A percentile compares a stretch with the other conserved stretches of the same genome.
phyloP scores from a whole-genome alignment of 2,113 vertebrate species.

The Laticauda colubrina region DNA sequence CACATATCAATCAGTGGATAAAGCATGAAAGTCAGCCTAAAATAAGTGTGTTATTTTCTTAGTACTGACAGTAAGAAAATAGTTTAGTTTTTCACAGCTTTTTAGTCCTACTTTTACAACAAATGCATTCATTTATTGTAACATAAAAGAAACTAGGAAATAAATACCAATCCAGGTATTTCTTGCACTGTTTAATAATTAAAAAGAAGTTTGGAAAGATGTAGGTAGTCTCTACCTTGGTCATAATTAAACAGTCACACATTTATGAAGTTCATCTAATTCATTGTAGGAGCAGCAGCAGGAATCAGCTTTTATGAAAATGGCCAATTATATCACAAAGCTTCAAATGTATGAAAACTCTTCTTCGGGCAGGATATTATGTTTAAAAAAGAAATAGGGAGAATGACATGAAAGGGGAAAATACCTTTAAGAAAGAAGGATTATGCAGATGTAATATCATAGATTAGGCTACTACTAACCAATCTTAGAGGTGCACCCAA shows the following conservation, averaged over 20 bases:
- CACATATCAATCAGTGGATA: neutral
- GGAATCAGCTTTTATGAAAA: neutral
- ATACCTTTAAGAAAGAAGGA: neutral
- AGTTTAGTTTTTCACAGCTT: neutral
- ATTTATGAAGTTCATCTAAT: neutral
- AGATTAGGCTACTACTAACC: neutral
- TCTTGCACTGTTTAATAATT: neutral
- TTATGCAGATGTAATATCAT: neutral
- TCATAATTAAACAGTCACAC: neutral
- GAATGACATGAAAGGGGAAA: neutral
- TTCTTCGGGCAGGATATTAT: neutral
- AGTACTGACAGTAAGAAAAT: neutral
- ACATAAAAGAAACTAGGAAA: neutral
- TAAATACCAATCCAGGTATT: neutral
- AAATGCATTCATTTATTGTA: conserved; percentile 8
- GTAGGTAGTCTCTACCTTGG: neutral
- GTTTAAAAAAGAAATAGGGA: neutral
- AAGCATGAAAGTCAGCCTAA: neutral
- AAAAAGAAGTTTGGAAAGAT: neutral
- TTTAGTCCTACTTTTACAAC: neutral
- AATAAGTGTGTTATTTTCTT: neutral
- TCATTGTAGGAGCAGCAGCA: neutral
- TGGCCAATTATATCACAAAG: neutral
- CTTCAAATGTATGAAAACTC: neutral
- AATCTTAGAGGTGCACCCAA: neutral